Evolutionary conservation across 2,888 invertebrate genomes (phyloP).

Genomic region (Synergus gifuensis): DNA sequence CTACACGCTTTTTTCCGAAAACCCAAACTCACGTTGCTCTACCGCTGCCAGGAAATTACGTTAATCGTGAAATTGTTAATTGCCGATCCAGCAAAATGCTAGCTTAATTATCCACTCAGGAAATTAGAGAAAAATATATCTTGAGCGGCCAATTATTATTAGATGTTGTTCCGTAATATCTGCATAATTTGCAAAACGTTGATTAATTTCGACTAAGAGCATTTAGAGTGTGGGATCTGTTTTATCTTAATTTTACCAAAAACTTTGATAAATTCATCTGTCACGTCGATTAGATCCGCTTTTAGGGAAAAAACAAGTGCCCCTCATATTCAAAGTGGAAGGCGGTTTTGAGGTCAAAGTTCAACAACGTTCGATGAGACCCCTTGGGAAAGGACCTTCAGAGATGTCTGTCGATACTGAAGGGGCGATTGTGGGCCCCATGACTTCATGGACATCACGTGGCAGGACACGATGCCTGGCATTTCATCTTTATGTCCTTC

Average conservation of each 20-base stretch:
- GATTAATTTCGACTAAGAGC: too few relatives aligned
- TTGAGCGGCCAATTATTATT: not conserved
- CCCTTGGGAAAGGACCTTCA: not conserved
- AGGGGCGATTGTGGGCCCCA: slow-evolving; percentile 4
- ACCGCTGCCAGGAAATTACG: slow-evolving; percentile 27
- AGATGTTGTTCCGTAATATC: not conserved
- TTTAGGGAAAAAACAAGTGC: not conserved
- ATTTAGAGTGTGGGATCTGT: too few relatives aligned
- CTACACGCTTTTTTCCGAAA: slow-evolving; percentile 25
- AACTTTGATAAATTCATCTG: not conserved
- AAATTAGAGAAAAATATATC: not conserved
- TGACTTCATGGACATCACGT: not conserved
- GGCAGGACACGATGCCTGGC: slow-evolving; percentile 24
- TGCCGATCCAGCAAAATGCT: not conserved
- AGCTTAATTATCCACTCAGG: not conserved
- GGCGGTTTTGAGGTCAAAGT: not conserved
- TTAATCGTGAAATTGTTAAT: slow-evolving; percentile 38
- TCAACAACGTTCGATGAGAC: not conserved
- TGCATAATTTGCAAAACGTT: not conserved
- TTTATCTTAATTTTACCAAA: too few relatives aligned
- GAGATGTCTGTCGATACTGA: not conserved
- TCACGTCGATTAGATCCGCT: not conserved
- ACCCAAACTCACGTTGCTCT: slow-evolving; percentile 16
- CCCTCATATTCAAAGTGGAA: not conserved
- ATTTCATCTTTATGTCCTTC: slow-evolving; percentile 55